Base-by-base conservation (phyloP, 2,888 invertebrate species). In the Siphlonurus alternatus region DNA sequence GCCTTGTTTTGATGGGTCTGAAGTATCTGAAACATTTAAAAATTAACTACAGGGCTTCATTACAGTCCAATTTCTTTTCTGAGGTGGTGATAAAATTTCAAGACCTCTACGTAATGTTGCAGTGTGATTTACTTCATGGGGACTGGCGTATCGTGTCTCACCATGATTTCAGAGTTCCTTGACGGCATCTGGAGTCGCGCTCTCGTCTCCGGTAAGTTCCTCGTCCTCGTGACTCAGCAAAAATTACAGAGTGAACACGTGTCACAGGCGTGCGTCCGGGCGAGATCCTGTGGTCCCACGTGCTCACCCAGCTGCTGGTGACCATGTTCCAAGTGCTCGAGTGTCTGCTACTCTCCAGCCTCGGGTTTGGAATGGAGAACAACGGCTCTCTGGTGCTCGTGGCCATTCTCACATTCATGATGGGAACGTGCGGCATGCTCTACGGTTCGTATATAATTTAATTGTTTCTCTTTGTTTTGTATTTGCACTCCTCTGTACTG, bases 181-280 rank as follows among this genome's bases (percentile, higher is more conserved):
- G 89, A 91, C 73, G 92, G 94, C 2, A 83, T 93, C 67, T 87
- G 94, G 86, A 90, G 93, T 73, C 79, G 94, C 66, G 89, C n/a
- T n/a, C n/a, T n/a, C n/a, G n/a, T n/a, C n/a, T n/a, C n/a, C n/a
- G n/a, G n/a, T n/a, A n/a, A n/a, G n/a, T n/a, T n/a, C n/a, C n/a
- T n/a, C n/a, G n/a, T n/a, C n/a, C n/a, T n/a, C n/a, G n/a, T n/a
- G n/a, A n/a, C n/a, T n/a, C n/a, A n/a, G n/a, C n/a, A n/a, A n/a
- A n/a, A n/a, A n/a, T n/a, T n/a, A n/a, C n/a, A n/a, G n/a, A n/a
- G n/a, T n/a, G n/a, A n/a, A n/a, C n/a, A n/a, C n/a, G n/a, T n/a
- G n/a, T n/a, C n/a, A 64, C 71, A 77, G 81, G 93, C 7, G 91
- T 94, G 15, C 83, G 83, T 54, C 83, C 89, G 0, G 74, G 82